phyloP scores from a whole-genome alignment of 2,113 vertebrate genomes.

The Cisticola juncidis region DNA sequence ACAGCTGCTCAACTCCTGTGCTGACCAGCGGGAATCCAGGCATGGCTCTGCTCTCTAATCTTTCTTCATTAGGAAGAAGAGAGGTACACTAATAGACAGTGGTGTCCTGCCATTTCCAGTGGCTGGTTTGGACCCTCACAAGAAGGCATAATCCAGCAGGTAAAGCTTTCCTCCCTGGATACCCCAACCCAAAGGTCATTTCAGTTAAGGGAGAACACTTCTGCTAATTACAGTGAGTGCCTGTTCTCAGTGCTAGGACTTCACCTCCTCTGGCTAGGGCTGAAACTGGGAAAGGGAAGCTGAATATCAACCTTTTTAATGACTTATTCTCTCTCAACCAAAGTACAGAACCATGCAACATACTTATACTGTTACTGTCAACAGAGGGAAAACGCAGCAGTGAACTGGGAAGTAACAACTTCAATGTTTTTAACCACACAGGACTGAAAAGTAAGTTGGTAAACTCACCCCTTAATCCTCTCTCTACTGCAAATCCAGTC shows the following conservation, averaged over 20 bases:
- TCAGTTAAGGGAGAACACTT: neutral
- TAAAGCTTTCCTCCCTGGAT: neutral
- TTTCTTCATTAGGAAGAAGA: neutral
- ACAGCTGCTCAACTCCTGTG: fast-evolving
- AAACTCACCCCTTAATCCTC: neutral
- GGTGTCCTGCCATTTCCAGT: neutral
- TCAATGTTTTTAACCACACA: neutral
- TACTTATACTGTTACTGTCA: neutral
- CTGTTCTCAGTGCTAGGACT: neutral
- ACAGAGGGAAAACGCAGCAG: neutral
- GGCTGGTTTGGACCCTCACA: neutral
- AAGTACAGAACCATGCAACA: fast-evolving
- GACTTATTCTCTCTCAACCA: fast-evolving
- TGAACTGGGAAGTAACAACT: neutral
- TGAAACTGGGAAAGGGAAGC: neutral
- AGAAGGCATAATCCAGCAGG: neutral
- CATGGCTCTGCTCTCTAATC: neutral
- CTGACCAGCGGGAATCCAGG: neutral
- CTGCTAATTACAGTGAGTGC: neutral
- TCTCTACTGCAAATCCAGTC: neutral
- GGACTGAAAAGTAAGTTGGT: neutral
- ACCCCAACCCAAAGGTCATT: fast-evolving
- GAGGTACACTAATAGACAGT: neutral
- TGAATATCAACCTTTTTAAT: neutral
- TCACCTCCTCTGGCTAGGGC: neutral